Evolutionary conservation across 2,113 vertebrate genomes (phyloP).

Genomic region (Platysternon megacephalum): DNA sequence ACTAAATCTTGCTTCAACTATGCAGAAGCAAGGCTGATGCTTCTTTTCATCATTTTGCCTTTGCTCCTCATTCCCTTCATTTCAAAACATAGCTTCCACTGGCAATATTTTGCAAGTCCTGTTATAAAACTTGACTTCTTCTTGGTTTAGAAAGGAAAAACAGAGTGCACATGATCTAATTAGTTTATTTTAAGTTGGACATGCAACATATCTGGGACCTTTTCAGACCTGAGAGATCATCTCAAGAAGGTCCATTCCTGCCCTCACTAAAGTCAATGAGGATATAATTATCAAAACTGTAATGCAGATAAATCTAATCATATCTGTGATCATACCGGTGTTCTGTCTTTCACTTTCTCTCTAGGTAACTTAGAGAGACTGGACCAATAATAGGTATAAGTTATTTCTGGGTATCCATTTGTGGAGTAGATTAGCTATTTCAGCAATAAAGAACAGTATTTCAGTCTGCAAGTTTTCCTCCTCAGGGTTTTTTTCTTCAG

Average conservation of each 20-base stretch:
- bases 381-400: neutral
- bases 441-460: neutral
- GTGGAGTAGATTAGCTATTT: neutral
- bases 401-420: neutral
- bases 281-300: neutral
- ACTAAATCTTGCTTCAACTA: neutral
- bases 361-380: neutral
- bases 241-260: neutral
- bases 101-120: constrained; percentile 41
- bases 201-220: neutral
- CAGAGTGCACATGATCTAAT: constrained; percentile 39
- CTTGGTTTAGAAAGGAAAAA: constrained; percentile 31
- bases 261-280: neutral
- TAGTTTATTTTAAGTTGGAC: constrained; percentile 22
- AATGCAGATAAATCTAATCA: neutral
- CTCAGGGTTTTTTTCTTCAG: neutral
- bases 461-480: neutral
- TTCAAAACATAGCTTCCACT: constrained; percentile 51
- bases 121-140: constrained; percentile 45
- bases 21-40: neutral
- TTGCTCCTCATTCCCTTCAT: constrained; percentile 45
- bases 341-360: neutral
- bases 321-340: neutral
- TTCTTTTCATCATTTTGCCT: neutral
- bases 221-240: neutral